These are phyloP conservation scores for Euschistus heros DNA, from an alignment of 1,140 invertebrate genomes.

Conservation along the genomic window DNA sequence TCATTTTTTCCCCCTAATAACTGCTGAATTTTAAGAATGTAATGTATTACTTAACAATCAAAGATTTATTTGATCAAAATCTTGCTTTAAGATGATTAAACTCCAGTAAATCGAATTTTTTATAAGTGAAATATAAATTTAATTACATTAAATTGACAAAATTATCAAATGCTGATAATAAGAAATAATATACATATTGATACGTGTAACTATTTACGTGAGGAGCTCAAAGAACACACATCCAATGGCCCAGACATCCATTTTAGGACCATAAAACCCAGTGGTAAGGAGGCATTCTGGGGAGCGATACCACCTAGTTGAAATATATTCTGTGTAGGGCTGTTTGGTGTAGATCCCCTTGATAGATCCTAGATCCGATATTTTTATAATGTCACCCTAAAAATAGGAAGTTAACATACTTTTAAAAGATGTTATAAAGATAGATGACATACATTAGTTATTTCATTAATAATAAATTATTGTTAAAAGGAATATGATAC, in stretches of 20 bases:
- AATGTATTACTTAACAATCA: no score
- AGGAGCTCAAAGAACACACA: slow-evolving; percentile 61
- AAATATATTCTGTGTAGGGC: slow-evolving; percentile 60
- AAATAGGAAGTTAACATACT: slow-evolving; percentile 27
- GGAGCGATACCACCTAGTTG: slow-evolving; percentile 57
- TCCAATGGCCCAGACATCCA: slow-evolving; percentile 60
- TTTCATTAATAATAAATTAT: no score
- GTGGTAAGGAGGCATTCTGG: slow-evolving; percentile 56
- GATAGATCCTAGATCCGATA: slow-evolving; percentile 51
- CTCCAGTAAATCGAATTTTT: neutral
- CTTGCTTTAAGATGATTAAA: no score
- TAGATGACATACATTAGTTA: neutral
- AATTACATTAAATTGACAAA: neutral
- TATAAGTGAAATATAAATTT: neutral
- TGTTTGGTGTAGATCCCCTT: slow-evolving; percentile 44
- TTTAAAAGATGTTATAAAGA: neutral
- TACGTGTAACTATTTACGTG: slow-evolving; percentile 37
- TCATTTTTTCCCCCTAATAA: no score
- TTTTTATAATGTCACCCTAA: slow-evolving; percentile 47
- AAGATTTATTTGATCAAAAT: no score
- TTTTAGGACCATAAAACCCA: slow-evolving; percentile 54
- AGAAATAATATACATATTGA: neutral
- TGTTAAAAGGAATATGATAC: no score
- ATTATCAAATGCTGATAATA: neutral
- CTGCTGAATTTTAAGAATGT: no score